Conservation (phyloP, 23 tunicate species). For the Diplosoma virens region DNA sequence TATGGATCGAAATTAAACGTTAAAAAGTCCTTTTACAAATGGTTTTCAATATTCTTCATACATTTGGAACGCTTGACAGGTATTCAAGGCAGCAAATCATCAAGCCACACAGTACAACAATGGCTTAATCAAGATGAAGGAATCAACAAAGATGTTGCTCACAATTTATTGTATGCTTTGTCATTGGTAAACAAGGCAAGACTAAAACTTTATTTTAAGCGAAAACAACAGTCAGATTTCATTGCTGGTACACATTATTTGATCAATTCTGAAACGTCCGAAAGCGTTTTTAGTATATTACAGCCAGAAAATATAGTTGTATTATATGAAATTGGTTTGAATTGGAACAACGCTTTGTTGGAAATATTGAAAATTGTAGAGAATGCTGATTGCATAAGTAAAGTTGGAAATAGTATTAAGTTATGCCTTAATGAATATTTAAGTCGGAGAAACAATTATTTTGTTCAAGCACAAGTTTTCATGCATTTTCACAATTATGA, state of each 20-base stretch:
- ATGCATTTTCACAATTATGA: not conserved
- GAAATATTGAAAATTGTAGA: not conserved
- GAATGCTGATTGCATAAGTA: not conserved
- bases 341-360: not conserved
- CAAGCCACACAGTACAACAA: not conserved
- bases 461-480: not conserved
- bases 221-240: not conserved
- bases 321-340: not conserved
- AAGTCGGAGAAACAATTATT: not conserved
- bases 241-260: not conserved
- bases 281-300: not conserved
- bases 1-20: not conserved
- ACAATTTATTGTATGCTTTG: not conserved
- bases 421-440: not conserved
- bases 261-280: not conserved
- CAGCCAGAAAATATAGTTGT: not conserved
- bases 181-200: not conserved
- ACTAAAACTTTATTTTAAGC: not conserved
- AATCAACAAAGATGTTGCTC: not conserved
- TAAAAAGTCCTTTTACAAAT: not conserved
- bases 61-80: not conserved
- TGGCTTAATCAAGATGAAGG: not conserved
- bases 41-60: not conserved
- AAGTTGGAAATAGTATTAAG: not conserved
- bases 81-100: not conserved